Conservation (phyloP, 1,140 invertebrate species). For the Cyrtorhinus lividipennis region DNA sequence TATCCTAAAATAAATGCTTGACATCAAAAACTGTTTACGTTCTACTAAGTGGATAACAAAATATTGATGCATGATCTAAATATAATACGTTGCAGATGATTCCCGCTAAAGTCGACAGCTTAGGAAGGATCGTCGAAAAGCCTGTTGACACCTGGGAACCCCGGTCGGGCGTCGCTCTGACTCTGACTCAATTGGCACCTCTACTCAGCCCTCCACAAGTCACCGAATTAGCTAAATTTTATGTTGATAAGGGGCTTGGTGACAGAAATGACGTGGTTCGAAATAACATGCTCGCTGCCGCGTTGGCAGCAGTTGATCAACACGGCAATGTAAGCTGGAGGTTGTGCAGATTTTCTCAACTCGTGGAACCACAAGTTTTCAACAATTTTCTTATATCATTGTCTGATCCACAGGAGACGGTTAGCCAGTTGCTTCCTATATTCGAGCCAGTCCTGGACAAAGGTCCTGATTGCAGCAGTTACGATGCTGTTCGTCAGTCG, state of each 20-base stretch:
- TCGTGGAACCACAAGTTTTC: not conserved
- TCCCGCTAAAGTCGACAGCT: slow-evolving; percentile 74
- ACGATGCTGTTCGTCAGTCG: slow-evolving; percentile 84
- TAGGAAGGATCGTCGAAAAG: slow-evolving; percentile 75
- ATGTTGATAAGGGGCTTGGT: slow-evolving; percentile 71
- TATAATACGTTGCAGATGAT: no score
- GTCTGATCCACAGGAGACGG: slow-evolving; percentile 35
- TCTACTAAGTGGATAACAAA: no score
- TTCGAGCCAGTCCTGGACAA: slow-evolving; percentile 84
- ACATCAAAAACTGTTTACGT: no score
- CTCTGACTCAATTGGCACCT: slow-evolving; percentile 56
- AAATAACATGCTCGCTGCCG: slow-evolving; percentile 81
- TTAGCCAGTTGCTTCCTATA: slow-evolving; percentile 63
- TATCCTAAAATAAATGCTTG: no score
- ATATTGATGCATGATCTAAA: no score
- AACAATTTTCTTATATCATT: not conserved
- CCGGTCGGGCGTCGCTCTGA: slow-evolving; percentile 71
- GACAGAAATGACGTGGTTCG: slow-evolving; percentile 73
- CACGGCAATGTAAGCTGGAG: slow-evolving; percentile 62
- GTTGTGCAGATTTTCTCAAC: slow-evolving; percentile 26
- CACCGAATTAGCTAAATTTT: slow-evolving; percentile 57
- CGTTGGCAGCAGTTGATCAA: slow-evolving; percentile 75
- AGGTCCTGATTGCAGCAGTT: slow-evolving; percentile 76
- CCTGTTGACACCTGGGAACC: slow-evolving; percentile 78
- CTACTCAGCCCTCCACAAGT: slow-evolving; percentile 52